A percentile compares a stretch with the other conserved stretches of the same genome.
Evolutionary conservation across 1,140 invertebrate genomes (phyloP).

Genomic region (Ceratoteleas bidentatus): DNA sequence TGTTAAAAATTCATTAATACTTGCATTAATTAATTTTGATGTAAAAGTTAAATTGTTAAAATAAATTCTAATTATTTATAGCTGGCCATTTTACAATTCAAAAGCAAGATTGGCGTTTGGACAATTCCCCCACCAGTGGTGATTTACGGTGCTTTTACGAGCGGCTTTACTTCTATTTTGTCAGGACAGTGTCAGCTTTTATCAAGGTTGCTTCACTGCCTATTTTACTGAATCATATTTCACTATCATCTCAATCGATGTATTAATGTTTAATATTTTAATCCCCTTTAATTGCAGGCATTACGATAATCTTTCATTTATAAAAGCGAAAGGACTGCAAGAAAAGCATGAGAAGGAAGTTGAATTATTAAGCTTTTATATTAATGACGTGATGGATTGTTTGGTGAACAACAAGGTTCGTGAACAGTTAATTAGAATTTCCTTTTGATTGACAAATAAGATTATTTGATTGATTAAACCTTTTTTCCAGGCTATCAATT

Average conservation of each 20-base stretch:
- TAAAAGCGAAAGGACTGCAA: conserved; percentile 13
- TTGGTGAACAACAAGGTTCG: conserved; percentile 24
- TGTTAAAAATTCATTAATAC: too few relatives aligned
- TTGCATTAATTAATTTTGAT: too few relatives aligned
- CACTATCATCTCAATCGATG: too few relatives aligned
- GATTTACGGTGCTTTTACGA: conserved; percentile 73
- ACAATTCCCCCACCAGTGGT: conserved; percentile 71
- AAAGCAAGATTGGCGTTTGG: conserved; percentile 52
- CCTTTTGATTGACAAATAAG: background rate
- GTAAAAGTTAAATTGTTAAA: too few relatives aligned
- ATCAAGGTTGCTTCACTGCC: too few relatives aligned
- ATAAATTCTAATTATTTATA: conserved; percentile 26
- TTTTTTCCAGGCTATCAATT: conserved; percentile 34
- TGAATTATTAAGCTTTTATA: conserved; percentile 4
- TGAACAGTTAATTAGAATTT: background rate
- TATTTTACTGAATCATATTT: too few relatives aligned
- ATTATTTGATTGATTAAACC: background rate
- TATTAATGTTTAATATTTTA: too few relatives aligned
- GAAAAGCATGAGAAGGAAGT: conserved; percentile 8
- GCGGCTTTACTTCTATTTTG: conserved; percentile 65
- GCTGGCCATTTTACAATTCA: conserved; percentile 64
- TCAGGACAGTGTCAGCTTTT: conserved; percentile 73
- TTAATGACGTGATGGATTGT: conserved; percentile 4
- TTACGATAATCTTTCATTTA: background rate
- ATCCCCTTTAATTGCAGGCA: conserved; percentile 4